Percentiles rank a stretch among this genome's conserved stretches.
Evolutionary conservation across 2,888 invertebrate species (phyloP).

Genomic region (Ennomos erosarius): DNA sequence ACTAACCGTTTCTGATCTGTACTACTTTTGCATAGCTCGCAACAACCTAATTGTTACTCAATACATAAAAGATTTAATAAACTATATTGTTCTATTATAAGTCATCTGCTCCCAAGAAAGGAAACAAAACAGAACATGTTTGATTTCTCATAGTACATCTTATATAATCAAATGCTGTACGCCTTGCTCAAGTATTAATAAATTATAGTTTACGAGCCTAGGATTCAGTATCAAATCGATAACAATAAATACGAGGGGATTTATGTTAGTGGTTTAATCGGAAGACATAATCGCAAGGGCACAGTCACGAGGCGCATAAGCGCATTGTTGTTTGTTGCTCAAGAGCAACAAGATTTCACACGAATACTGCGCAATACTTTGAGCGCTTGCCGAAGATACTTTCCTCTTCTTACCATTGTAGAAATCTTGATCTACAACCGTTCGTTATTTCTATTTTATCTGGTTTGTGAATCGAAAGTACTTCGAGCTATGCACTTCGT

Average conservation of each 20-base stretch:
- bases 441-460: neutral
- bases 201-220: conserved; percentile 40
- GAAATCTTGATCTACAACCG: neutral
- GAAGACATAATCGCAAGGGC: conserved; percentile 68
- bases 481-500: neutral
- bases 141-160: conserved; percentile 23
- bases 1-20: conserved; percentile 54
- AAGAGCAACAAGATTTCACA: conserved; percentile 67
- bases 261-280: conserved; percentile 80
- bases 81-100: conserved; percentile 5
- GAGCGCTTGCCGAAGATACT: conserved; percentile 5
- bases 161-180: conserved; percentile 46
- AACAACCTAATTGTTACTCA: conserved; percentile 4
- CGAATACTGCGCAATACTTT: conserved; percentile 48
- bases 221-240: conserved; percentile 59
- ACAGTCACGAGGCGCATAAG: conserved; percentile 75
- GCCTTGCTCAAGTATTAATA: conserved; percentile 43
- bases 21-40: conserved; percentile 38
- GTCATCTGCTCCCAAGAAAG: neutral
- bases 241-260: conserved; percentile 76
- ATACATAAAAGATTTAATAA: conserved; percentile 2
- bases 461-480: neutral
- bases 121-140: neutral
- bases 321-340: conserved; percentile 70
- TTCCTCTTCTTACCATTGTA: neutral